Base-by-base conservation (phyloP, 2,113 vertebrate genomes). In the Anseranas semipalmata region DNA sequence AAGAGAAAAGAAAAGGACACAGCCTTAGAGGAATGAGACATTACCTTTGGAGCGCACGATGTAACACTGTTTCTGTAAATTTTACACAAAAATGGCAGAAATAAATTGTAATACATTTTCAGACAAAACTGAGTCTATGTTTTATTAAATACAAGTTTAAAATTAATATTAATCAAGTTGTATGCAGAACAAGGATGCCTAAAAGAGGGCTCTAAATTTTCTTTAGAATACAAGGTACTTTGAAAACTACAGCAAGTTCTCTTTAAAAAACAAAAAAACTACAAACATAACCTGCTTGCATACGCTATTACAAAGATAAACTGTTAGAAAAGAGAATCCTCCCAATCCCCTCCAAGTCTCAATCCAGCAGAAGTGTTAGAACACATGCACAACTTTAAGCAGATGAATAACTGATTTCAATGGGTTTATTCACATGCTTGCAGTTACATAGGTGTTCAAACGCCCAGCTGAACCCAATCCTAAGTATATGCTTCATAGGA, bases 21-120 rank as follows among this genome's bases (percentile, higher is more conserved):
- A 99, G 99, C 99, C 99, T 99, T 99, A 99, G 98, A 99, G 98
- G 97, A 98, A 98, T 98, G 98, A 99, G 98, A 99, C 99, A 99
- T 99, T 99, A 99, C 99, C 99, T 99, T 99, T 99, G 99, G 98
- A 98, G 99, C 98, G 99, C 99, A 99, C 98, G 99, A 98, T 99
- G 99, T 99, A 99, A 99, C 99, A 98, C 98, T 99, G 99, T 99
- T 99, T 99, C 99, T 99, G 99, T 98, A 99, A 99, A 99, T 99
- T 99, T 99, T 99, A 99, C 99, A 99, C 99, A 99, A 99, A 99
- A 99, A 99, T 96, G 99, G 99, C 99, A 99, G 99, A 99, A 99
- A 99, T 99, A 99, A 99, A 99, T 99, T 99, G 99, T 99, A 99
- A 99, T 99, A 99, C 98, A 99, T 98, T 99, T 99, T 98, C 99